Base-by-base conservation (phyloP, 2,888 invertebrate species). In the Polymixis lichenea region DNA sequence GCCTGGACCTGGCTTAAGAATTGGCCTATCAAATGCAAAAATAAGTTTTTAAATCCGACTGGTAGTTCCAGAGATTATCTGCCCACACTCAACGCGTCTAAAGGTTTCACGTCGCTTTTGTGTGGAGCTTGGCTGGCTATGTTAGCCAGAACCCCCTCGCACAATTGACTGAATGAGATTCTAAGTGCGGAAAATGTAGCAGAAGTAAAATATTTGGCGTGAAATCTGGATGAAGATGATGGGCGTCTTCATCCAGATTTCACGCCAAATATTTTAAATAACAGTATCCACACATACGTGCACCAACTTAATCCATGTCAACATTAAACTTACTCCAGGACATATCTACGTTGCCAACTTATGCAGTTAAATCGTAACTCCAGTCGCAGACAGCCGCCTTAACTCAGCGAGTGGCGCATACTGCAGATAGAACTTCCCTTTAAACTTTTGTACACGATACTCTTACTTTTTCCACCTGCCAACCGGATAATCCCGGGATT, bases 361-460 rank as follows among this genome's bases (percentile, higher is more conserved):
- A 72, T 75, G 75, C 67, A 84, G 75, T 77, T 55, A 84, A 70
- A 72, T 76, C 46, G 67, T 66, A 82, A 78, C 61, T 84, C 58
- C 19, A 66, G 53, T 65, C 38, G 65, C 56, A 60, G 78, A 84
- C 85, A 74, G 60, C 9, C 71, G 64, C 55, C 71, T 78, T 72
- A 77, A 82, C 76, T 80, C 53, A 82, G 64, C 69, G 55, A 66
- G 49, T 62, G 60, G 43, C 72, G 74, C 71, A 77, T 78, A 62
- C 77, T 69, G 75, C 72, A 75, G 78, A 80, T 80, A 86, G 80
- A 86, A 86, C 55, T 86, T 78, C 43, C 17, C 15, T 76, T 66
- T 49, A 56, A 80, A 86, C 61, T 78, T 81, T 72, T 22, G 28
- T 53, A 67, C 49, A 49, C 64, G 77, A 77, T 78, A 78, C 73